Evolutionary conservation across 1,140 invertebrate species (phyloP).

Genomic region (Ceratitis capitata): DNA sequence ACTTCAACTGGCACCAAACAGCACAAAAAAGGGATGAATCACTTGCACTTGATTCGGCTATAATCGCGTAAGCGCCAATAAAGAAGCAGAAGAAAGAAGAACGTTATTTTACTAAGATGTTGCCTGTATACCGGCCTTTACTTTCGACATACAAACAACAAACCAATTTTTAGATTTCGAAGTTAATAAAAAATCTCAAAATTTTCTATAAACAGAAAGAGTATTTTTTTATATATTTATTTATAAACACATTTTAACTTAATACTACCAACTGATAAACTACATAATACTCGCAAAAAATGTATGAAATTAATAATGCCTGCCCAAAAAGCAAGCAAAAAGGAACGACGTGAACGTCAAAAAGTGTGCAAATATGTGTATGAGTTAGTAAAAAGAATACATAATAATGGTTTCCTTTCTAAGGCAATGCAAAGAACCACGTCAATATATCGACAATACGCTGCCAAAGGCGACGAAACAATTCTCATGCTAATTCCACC

Average conservation of each 20-base stretch:
- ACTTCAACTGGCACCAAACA: too few species aligned
- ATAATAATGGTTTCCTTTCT: background rate
- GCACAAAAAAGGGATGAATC: too few species aligned
- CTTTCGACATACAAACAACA: background rate
- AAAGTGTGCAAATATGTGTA: background rate
- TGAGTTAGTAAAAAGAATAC: background rate
- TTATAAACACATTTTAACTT: background rate
- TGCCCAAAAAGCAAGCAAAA: background rate
- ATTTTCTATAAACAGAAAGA: too few species aligned
- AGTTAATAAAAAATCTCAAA: background rate
- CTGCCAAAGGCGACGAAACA: conserved; percentile 44
- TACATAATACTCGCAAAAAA: conserved; percentile 12
- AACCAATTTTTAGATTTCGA: background rate
- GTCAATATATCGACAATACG: conserved; percentile 40
- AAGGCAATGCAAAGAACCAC: conserved; percentile 23
- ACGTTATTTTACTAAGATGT: too few species aligned
- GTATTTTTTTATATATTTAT: too few species aligned
- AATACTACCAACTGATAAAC: background rate
- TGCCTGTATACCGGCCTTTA: background rate
- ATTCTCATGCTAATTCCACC: conserved; percentile 44
- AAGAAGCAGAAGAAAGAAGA: too few species aligned
- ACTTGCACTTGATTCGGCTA: too few species aligned
- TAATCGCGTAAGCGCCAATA: too few species aligned
- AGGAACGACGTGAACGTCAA: background rate
- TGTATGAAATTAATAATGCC: background rate